Evolutionary conservation across 2,113 vertebrate species (phyloP).

Genomic region (Halichoerus grypus): DNA sequence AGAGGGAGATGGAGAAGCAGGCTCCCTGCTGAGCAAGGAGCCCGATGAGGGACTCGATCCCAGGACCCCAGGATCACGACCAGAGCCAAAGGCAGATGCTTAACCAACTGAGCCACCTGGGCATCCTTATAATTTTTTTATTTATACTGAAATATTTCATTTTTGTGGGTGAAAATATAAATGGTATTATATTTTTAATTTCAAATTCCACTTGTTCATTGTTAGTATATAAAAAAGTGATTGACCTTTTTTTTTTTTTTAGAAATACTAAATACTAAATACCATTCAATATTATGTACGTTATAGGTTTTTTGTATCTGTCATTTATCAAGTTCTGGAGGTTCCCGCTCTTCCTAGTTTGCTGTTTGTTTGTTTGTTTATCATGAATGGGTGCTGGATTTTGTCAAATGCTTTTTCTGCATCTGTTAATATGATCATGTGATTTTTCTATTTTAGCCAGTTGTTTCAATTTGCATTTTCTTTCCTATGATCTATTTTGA

Average conservation of each 20-base stretch:
- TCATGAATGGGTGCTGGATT: neutral
- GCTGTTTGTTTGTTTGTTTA: neutral
- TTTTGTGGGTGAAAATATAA: neutral
- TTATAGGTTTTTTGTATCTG: neutral
- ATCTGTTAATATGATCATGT: neutral
- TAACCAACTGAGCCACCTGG: neutral
- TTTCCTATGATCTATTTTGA: neutral
- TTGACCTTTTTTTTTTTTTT: neutral
- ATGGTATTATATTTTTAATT: neutral
- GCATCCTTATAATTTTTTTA: neutral
- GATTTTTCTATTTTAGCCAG: neutral
- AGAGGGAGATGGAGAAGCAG: neutral
- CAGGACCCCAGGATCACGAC: neutral
- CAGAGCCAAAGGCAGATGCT: neutral
- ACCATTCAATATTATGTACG: neutral
- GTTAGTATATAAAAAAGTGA: neutral
- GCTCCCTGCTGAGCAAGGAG: neutral
- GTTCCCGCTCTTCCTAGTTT: neutral
- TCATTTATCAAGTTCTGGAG: neutral
- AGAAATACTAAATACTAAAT: too few species aligned
- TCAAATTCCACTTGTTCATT: neutral
- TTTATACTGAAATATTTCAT: neutral
- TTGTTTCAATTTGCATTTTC: neutral
- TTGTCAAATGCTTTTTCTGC: neutral
- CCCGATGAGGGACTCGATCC: neutral